Evolutionary conservation across 2,888 invertebrate species (phyloP), one percentile per base, ranked within the genome.

Genomic region (Bombylius discolor): DNA sequence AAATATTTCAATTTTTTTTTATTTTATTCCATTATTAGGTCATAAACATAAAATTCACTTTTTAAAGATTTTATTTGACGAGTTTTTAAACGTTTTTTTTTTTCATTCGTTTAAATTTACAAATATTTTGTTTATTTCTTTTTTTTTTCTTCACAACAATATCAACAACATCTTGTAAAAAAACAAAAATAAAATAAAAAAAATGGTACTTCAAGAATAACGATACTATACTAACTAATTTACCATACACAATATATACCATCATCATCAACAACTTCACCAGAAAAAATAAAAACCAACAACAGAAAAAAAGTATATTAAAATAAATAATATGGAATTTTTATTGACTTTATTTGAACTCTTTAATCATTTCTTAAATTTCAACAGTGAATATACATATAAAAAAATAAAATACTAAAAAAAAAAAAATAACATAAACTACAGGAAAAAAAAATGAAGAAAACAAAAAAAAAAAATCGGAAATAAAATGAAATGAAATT

Each of bases 31-130:
- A 23, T 42, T 42, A 11, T 42, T 8, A 42, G 39, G 39, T 42
- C 39, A 11, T 42, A 42, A 42, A 42, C 39, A 42, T 42, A 42
- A 42, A 42, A 65, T 63, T 63, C 67, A 68, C 68, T 67, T 61
- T 62, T 69, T 69, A 68, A 67, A 70, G 66, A 66, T 66, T 67
- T 71, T 23, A 23, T 23, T 71, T 71, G 68, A 71, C 69, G 70
- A 66, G 68, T 69, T 71, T 71, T 71, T 71, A 71, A 71, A 71
- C 69, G 71, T 67, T 70, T 69, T 36, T 36, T 4, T 8, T 1
- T 36, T 9, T 36, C 4, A 36, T 9, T 8, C 9, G 9, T 36
- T 8, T 36, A 1, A 6, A 36, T 36, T 8, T 36, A 36, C 9
- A 36, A 8, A 36, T 36, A 36, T 36, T 8, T 36, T 8, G 9